phyloP scores from a whole-genome alignment of 1,140 invertebrate species.

The Drosophila miranda region DNA sequence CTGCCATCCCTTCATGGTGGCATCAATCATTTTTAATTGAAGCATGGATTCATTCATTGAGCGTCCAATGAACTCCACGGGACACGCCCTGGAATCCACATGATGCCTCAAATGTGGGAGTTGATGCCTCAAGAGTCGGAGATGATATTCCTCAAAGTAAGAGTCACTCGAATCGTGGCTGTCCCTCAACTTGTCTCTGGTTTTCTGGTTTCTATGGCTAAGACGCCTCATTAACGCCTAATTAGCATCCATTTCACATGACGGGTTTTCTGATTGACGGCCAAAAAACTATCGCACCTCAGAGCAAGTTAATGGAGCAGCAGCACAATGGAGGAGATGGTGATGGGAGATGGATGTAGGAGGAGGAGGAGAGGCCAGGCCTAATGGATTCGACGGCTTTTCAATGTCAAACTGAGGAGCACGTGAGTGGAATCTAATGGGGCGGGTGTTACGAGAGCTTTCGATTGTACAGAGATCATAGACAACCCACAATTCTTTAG shows the following conservation, averaged over 20 bases:
- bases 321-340: conserved; percentile 3
- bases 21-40: conserved; percentile 77
- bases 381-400: conserved; percentile 9
- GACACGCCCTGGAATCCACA: not conserved
- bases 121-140: too few species aligned
- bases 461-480: not conserved
- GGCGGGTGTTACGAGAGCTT: not conserved
- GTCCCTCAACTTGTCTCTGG: not conserved
- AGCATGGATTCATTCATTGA: conserved; percentile 41
- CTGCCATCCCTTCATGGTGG: conserved; percentile 14
- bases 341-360: not conserved
- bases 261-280: conserved; percentile 50
- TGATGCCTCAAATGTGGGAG: too few species aligned
- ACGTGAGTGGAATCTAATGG: conserved; percentile 6
- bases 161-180: not conserved
- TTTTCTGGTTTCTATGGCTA: conserved; percentile 18
- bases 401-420: conserved; percentile 1
- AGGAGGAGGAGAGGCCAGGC: not conserved
- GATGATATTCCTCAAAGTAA: not conserved
- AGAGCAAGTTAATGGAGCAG: conserved; percentile 17
- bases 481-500: not conserved
- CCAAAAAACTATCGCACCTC: conserved; percentile 28
- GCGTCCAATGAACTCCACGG: conserved; percentile 42
- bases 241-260: conserved; percentile 71
- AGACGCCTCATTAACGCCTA: conserved; percentile 63